phyloP scores from a whole-genome alignment of 2,888 invertebrate species.

The Antitype chi region DNA sequence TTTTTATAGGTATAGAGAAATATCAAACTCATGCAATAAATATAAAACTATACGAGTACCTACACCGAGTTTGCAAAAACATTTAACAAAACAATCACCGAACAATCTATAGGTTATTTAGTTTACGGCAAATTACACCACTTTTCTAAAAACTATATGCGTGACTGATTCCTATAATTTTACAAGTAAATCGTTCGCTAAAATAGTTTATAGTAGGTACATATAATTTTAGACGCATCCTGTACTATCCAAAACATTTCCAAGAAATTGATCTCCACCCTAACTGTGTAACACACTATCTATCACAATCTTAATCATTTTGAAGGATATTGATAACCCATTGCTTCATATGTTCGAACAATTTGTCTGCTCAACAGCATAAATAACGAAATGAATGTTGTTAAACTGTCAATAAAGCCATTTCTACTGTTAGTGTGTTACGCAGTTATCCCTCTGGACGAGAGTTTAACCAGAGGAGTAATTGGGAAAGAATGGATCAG shows the following conservation, averaged over 20 bases:
- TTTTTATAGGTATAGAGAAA: neutral
- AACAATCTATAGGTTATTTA: neutral
- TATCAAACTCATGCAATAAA: neutral
- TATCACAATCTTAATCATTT: too few species aligned
- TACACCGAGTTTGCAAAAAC: neutral
- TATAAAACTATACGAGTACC: neutral
- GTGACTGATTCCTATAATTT: neutral
- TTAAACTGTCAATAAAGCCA: too few species aligned
- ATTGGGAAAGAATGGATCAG: too few species aligned
- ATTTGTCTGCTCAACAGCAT: too few species aligned
- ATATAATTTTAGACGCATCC: neutral
- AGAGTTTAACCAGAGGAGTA: too few species aligned
- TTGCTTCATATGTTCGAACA: too few species aligned
- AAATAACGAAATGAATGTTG: too few species aligned
- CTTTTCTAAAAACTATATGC: constrained; percentile 5
- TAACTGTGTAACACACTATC: too few species aligned
- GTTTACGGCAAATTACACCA: constrained; percentile 1
- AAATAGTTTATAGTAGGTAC: neutral
- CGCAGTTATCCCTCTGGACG: too few species aligned
- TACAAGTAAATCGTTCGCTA: neutral
- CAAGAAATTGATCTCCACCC: too few species aligned
- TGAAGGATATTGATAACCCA: too few species aligned
- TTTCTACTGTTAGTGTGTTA: too few species aligned
- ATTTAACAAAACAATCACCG: neutral
- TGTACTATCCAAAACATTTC: neutral